Conservation (phyloP, 2,888 invertebrate genomes). For the Altica lythri region DNA sequence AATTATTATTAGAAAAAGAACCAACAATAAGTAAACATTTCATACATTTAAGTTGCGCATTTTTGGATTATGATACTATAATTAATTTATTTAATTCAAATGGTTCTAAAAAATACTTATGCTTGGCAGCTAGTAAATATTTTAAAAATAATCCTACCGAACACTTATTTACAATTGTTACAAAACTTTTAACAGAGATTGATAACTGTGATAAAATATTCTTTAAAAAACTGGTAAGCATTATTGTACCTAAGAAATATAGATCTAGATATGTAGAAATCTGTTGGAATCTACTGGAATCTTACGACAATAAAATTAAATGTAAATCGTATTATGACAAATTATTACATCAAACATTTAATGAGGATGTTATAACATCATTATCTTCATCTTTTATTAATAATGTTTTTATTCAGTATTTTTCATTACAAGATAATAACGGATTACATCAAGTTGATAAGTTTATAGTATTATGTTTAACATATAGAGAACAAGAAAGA, state of each 20-base stretch:
- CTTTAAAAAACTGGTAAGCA: conserved; percentile 18
- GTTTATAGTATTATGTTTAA: conserved; percentile 7
- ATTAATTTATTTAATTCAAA: conserved; percentile 15
- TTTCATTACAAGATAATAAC: conserved; percentile 4
- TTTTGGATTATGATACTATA: conserved; percentile 24
- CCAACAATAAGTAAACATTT: conserved; percentile 34
- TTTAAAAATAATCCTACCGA: conserved; percentile 33
- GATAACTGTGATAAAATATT: conserved; percentile 30
- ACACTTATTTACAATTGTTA: conserved; percentile 26
- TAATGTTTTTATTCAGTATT: neutral
- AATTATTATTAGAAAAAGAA: conserved; percentile 27
- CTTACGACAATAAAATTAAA: conserved; percentile 20
- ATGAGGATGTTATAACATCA: conserved; percentile 7
- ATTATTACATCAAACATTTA: conserved; percentile 2
- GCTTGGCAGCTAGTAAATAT: conserved; percentile 30
- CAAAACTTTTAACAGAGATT: conserved; percentile 25
- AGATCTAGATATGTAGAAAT: conserved; percentile 25
- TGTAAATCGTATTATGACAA: conserved; percentile 8
- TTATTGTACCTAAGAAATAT: conserved; percentile 26
- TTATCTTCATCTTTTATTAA: conserved; percentile 12
- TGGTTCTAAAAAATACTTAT: conserved; percentile 30
- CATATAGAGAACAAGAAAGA: neutral
- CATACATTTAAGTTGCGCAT: conserved; percentile 30
- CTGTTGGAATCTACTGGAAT: conserved; percentile 31
- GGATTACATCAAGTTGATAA: conserved; percentile 11